Evolutionary conservation across 2,113 vertebrate genomes (phyloP).

Genomic region (Microcebus tavaratra): DNA sequence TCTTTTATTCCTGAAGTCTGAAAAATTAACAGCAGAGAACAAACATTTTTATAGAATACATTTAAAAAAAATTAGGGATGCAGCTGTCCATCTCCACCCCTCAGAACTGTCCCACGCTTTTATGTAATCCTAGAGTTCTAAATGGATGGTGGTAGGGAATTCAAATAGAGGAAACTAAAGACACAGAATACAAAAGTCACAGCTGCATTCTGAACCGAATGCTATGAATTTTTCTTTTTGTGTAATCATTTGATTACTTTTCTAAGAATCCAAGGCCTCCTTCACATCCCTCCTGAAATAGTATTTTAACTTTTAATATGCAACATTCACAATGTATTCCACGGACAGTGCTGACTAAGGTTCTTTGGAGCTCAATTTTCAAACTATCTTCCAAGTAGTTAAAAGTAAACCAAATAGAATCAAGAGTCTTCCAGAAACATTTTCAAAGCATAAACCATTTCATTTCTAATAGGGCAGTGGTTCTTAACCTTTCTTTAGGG

Average conservation of each 20-base stretch:
- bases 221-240: constrained; percentile 37
- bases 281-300: neutral
- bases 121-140: constrained; percentile 46
- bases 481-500: neutral
- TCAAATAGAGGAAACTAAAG: constrained; percentile 41
- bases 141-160: neutral
- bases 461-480: constrained; percentile 26
- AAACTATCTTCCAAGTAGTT: constrained; percentile 51
- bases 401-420: constrained; percentile 55
- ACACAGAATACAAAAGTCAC: constrained; percentile 47
- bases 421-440: constrained; percentile 22
- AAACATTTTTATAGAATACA: constrained; percentile 43
- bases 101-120: constrained; percentile 38
- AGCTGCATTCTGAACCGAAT: constrained; percentile 52
- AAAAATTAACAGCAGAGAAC: constrained; percentile 44
- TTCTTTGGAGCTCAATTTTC: constrained; percentile 30
- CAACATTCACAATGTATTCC: neutral
- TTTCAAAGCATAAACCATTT: constrained; percentile 48
- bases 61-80: neutral
- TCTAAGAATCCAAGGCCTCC: constrained; percentile 19
- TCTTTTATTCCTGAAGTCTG: constrained; percentile 84
- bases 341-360: neutral
- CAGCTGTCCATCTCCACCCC: neutral
- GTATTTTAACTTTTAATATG: constrained; percentile 20
- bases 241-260: constrained; percentile 34